These are phyloP conservation scores for Albula glossodonta DNA, from an alignment of 2,113 vertebrate species.

Conservation along the genomic window DNA sequence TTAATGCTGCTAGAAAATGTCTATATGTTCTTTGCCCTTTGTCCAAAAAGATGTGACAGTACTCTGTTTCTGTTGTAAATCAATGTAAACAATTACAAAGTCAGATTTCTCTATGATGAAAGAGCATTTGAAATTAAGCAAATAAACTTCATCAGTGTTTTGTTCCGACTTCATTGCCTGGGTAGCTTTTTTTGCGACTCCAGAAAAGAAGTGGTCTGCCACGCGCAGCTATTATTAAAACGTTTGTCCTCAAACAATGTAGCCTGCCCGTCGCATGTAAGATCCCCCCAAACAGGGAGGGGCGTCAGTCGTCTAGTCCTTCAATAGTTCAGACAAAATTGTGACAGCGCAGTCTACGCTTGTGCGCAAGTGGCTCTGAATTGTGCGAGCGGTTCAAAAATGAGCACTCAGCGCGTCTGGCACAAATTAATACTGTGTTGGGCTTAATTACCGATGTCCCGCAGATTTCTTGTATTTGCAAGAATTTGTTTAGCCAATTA, in stretches of 20 bases:
- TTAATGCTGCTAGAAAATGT: no score
- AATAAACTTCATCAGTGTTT: background rate
- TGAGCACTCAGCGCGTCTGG: background rate
- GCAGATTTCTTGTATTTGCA: background rate
- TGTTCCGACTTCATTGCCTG: no score
- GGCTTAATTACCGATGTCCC: no score
- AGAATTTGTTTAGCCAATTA: background rate
- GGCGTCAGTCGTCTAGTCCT: background rate
- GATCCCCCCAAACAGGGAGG: background rate
- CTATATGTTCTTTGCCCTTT: no score
- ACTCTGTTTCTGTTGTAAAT: no score
- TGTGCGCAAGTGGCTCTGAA: background rate
- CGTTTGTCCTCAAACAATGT: background rate
- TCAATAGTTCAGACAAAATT: background rate
- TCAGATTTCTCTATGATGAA: no score
- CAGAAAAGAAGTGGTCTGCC: background rate
- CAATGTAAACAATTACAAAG: no score
- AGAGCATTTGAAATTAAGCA: no score
- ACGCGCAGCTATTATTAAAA: background rate
- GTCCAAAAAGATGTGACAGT: no score
- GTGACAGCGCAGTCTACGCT: slow-evolving; percentile 3
- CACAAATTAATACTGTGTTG: background rate
- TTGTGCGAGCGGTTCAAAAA: background rate
- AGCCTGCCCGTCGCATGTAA: background rate
- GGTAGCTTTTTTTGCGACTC: background rate